phyloP scores from a whole-genome alignment of 2,888 invertebrate species.

The Harmothoe impar region DNA sequence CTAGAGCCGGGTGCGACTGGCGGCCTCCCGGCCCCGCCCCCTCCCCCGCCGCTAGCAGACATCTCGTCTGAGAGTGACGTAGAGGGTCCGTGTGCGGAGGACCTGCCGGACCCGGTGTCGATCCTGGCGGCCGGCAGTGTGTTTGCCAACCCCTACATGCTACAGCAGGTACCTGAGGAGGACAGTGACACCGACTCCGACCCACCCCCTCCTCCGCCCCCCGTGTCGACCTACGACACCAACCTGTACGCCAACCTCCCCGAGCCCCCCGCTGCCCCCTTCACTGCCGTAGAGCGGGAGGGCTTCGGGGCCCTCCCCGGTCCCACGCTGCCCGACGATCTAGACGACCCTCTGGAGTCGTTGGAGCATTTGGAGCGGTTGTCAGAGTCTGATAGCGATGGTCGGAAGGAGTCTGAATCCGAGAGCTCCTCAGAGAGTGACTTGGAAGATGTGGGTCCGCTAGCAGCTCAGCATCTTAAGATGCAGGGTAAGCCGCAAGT shows the following conservation, averaged over 20 bases:
- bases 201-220: conserved; percentile 59
- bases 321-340: background rate
- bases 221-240: conserved; percentile 22
- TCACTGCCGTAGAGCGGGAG: conserved; percentile 4
- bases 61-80: conserved; percentile 66
- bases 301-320: background rate
- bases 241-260: conserved; percentile 50
- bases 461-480: background rate
- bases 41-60: conserved; percentile 32
- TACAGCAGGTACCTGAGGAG: conserved; percentile 45
- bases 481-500: background rate
- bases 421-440: conserved; percentile 58
- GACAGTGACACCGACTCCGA: conserved; percentile 29
- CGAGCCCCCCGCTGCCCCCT: background rate
- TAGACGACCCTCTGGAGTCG: conserved; percentile 51
- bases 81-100: conserved; percentile 47
- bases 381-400: conserved; percentile 23
- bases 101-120: conserved; percentile 49
- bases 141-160: conserved; percentile 54
- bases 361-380: conserved; percentile 43
- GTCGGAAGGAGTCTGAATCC: conserved; percentile 42
- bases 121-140: conserved; percentile 44
- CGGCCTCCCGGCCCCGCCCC: background rate
- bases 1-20: conserved; percentile 7
- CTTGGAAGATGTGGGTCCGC: conserved; percentile 51